phyloP scores from a whole-genome alignment of 2,888 invertebrate genomes.

The Hirtodrosophila cameraria region DNA sequence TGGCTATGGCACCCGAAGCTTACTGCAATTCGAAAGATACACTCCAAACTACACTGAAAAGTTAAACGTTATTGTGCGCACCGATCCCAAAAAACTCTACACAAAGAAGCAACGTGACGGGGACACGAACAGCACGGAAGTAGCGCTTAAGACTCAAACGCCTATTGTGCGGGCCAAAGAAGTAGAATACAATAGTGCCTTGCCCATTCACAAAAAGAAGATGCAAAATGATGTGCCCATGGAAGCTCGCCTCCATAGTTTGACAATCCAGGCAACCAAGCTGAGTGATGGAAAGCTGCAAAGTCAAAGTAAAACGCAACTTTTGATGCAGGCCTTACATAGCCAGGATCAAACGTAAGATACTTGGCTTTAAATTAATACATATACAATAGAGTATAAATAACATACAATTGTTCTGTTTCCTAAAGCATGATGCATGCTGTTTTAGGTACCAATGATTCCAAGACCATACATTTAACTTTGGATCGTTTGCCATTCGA shows the following conservation, averaged over 20 bases:
- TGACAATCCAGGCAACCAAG: slow-evolving; percentile 87
- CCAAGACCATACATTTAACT: slow-evolving; percentile 89
- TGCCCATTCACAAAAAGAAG: slow-evolving; percentile 74
- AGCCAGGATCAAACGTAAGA: slow-evolving; percentile 90
- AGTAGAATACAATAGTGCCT: slow-evolving; percentile 79
- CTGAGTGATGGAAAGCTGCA: slow-evolving; percentile 82
- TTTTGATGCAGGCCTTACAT: slow-evolving; percentile 93
- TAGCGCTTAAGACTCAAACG: slow-evolving; percentile 70
- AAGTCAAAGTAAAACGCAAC: slow-evolving; percentile 90
- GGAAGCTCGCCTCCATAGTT: slow-evolving; percentile 92
- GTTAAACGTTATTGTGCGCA: slow-evolving; percentile 84
- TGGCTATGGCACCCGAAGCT: slow-evolving; percentile 86
- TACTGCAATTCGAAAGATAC: slow-evolving; percentile 86
- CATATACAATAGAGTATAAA: not conserved
- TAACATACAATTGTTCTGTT: not conserved
- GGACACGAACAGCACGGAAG: slow-evolving; percentile 37
- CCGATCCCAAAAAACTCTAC: slow-evolving; percentile 79
- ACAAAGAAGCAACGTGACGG: slow-evolving; percentile 53
- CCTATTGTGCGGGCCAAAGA: slow-evolving; percentile 70
- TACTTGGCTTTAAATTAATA: not conserved
- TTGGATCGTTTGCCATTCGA: slow-evolving; percentile 90
- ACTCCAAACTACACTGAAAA: slow-evolving; percentile 85
- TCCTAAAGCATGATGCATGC: slow-evolving; percentile 87
- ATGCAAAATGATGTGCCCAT: slow-evolving; percentile 86
- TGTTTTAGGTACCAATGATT: slow-evolving; percentile 89